Evolutionary conservation across 2,797 vertebrate genomes (phyloP).

Genomic region (Alosa sapidissima): DNA sequence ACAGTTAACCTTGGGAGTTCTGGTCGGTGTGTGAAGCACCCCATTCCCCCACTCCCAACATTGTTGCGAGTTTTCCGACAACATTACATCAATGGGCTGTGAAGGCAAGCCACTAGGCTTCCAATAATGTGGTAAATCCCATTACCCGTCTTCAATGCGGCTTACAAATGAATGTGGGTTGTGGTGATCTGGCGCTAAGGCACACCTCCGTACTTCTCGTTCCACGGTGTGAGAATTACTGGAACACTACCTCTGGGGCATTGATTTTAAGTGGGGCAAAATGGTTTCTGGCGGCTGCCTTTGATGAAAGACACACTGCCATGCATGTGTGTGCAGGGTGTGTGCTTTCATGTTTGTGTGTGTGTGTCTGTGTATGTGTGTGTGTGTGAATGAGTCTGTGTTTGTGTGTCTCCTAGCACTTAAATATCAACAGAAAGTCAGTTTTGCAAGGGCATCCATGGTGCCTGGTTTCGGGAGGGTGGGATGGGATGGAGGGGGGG

Average conservation of each 20-base stretch:
- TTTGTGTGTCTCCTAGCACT: neutral
- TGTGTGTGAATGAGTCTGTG: neutral
- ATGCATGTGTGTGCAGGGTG: neutral
- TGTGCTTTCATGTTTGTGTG: neutral
- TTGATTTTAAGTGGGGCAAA: constrained; percentile 18
- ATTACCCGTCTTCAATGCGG: neutral
- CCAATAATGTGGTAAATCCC: constrained; percentile 20
- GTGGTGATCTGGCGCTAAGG: neutral
- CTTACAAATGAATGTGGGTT: constrained; percentile 18
- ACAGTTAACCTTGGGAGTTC: neutral
- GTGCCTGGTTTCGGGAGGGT: constrained; percentile 3
- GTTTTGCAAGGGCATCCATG: constrained; percentile 10
- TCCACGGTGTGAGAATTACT: constrained; percentile 4
- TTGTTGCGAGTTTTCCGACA: neutral
- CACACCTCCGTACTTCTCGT: constrained; percentile 15
- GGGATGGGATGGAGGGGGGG: neutral
- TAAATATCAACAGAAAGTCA: constrained; percentile 17
- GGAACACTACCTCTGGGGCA: constrained; percentile 22
- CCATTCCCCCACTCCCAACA: neutral
- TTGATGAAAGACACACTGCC: neutral
- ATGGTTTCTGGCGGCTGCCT: constrained; percentile 1
- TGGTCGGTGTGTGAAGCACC: neutral
- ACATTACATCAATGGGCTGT: constrained; percentile 12
- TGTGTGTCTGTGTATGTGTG: neutral
- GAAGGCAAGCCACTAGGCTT: neutral